Evolutionary conservation across 2,797 vertebrate genomes (phyloP).

Genomic region (Pantherophis vulpinus): DNA sequence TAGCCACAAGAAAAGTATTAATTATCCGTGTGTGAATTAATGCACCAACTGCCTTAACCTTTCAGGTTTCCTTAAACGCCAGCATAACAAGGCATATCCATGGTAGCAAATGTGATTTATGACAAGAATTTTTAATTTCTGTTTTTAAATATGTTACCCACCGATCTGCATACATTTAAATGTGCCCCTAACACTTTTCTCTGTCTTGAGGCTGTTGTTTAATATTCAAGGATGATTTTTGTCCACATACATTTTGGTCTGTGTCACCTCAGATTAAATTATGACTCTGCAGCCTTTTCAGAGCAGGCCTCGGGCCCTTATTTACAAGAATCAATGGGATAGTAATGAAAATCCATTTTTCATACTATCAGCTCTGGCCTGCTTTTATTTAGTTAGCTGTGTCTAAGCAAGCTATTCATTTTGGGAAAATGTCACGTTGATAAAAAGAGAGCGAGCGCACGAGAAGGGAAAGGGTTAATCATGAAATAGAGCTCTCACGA

Average conservation of each 20-base stretch:
- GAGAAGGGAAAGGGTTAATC: slow-evolving; percentile 88
- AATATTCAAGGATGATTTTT: slow-evolving; percentile 99
- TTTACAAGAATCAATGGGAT: slow-evolving; percentile 99
- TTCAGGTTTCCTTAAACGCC: slow-evolving; percentile 98
- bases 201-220: slow-evolving; percentile 97
- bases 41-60: slow-evolving; percentile 99
- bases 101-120: slow-evolving; percentile 98
- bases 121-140: slow-evolving; percentile 99
- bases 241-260: slow-evolving; percentile 99
- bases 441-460: slow-evolving; percentile 83
- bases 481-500: slow-evolving; percentile 74
- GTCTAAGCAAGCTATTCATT: slow-evolving; percentile 99
- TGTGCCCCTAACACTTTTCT: slow-evolving; percentile 84
- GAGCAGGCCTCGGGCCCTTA: slow-evolving; percentile 92
- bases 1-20: slow-evolving; percentile 99
- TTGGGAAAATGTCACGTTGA: slow-evolving; percentile 95
- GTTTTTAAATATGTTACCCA: slow-evolving; percentile 99
- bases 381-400: slow-evolving; percentile 99
- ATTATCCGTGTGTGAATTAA: slow-evolving; percentile 99
- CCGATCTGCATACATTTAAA: slow-evolving; percentile 99
- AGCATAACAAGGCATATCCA: slow-evolving; percentile 98
- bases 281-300: slow-evolving; percentile 96
- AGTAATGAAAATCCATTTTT: slow-evolving; percentile 99
- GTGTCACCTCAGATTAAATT: slow-evolving; percentile 99
- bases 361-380: slow-evolving; percentile 98